A percentile compares a stretch with the other conserved stretches of the same genome.
These are phyloP conservation scores for Philaethria dido DNA, from an alignment of 2,888 invertebrate genomes.

Conservation along the genomic window DNA sequence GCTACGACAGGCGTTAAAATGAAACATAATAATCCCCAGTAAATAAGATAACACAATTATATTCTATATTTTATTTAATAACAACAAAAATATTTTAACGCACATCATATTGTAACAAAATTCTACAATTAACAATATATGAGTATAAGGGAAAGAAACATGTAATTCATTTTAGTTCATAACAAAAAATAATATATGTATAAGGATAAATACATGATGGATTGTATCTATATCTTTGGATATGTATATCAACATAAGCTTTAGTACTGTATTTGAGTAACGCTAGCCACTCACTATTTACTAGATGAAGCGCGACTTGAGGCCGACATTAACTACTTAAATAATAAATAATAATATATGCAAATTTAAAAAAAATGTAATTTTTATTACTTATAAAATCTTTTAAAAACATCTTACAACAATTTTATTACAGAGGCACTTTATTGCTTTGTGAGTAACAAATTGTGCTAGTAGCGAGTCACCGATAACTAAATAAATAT, in stretches of 20 bases:
- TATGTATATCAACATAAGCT: not conserved
- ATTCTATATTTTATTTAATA: slow-evolving; percentile 1
- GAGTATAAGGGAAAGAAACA: too few species aligned
- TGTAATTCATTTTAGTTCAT: not conserved
- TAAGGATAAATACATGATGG: too few species aligned
- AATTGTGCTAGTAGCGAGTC: not conserved
- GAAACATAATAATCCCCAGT: too few species aligned
- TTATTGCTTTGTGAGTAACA: not conserved
- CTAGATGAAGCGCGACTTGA: not conserved
- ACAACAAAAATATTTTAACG: slow-evolving; percentile 9
- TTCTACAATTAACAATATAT: not conserved
- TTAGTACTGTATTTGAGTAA: not conserved
- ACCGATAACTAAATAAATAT: not conserved
- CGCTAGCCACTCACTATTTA: not conserved
- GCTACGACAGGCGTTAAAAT: too few species aligned
- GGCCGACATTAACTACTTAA: not conserved
- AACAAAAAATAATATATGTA: not conserved
- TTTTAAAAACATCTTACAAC: slow-evolving; percentile 5
- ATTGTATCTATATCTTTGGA: too few species aligned
- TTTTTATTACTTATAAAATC: slow-evolving; percentile 1
- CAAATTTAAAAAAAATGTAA: not conserved
- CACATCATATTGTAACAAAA: not conserved
- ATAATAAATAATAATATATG: slow-evolving; percentile 2
- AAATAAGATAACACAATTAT: not conserved
- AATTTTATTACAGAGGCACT: slow-evolving; percentile 5